Percentiles rank a stretch among this genome's conserved stretches.
These are phyloP conservation scores for Lethrus apterus DNA, from an alignment of 1,140 invertebrate genomes.

Conservation along the genomic window DNA sequence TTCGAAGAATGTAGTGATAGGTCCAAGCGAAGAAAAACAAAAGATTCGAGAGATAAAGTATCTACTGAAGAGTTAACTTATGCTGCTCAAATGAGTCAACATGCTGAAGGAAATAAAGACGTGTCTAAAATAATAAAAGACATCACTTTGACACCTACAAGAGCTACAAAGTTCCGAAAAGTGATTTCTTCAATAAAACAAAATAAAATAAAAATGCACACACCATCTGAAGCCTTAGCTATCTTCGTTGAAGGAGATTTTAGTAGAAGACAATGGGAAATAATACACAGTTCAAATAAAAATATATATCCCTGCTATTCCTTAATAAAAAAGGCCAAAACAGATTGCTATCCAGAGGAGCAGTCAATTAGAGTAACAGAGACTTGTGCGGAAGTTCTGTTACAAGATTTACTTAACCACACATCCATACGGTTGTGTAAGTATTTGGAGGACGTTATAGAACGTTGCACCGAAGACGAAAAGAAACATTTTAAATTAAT, in stretches of 20 bases:
- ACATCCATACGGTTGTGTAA: slow-evolving; percentile 26
- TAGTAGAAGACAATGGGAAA: slow-evolving; percentile 28
- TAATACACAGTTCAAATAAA: slow-evolving; percentile 26
- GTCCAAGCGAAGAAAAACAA: slow-evolving; percentile 29
- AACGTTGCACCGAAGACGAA: slow-evolving; percentile 1
- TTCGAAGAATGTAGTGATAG: slow-evolving; percentile 28
- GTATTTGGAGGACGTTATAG: slow-evolving; percentile 16
- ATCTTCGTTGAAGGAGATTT: slow-evolving; percentile 32
- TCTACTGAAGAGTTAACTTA: slow-evolving; percentile 21
- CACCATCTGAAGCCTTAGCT: slow-evolving; percentile 24
- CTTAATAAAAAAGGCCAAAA: slow-evolving; percentile 22
- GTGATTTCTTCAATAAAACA: no score
- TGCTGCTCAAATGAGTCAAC: no score
- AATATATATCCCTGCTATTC: slow-evolving; percentile 31
- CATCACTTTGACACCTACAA: no score
- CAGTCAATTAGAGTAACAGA: slow-evolving; percentile 27
- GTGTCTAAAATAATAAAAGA: no score
- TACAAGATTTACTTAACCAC: slow-evolving; percentile 35
- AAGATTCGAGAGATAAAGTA: slow-evolving; percentile 22
- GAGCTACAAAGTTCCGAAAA: no score
- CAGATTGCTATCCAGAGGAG: slow-evolving; percentile 28
- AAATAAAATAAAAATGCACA: no score
- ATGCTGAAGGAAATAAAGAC: no score
- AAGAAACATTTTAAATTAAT: slow-evolving; percentile 9
- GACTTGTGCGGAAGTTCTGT: slow-evolving; percentile 27